Conservation (phyloP, 1,140 invertebrate species). For the Linepithema humile region DNA sequence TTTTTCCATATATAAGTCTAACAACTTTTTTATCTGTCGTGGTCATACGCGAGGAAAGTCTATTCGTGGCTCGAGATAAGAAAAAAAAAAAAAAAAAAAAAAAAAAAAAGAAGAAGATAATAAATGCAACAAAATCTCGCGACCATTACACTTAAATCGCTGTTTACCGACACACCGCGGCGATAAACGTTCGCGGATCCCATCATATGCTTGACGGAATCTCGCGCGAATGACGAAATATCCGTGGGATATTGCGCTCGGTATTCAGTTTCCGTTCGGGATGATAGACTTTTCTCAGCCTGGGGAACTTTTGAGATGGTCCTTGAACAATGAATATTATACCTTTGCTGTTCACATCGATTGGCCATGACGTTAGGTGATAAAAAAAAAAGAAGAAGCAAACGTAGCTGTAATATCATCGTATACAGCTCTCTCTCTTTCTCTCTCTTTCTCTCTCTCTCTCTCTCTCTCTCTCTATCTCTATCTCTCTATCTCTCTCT, state of each 20-base stretch:
- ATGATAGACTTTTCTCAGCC: conserved; percentile 83
- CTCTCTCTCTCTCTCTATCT: conserved; percentile 18
- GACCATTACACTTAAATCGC: neutral
- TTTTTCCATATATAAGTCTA: conserved; percentile 72
- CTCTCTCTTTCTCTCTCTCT: conserved; percentile 30
- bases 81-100: neutral
- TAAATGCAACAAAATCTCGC: neutral
- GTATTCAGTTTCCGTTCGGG: neutral
- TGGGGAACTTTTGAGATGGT: conserved; percentile 99
- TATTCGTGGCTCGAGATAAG: conserved; percentile 62
- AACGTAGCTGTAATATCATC: conserved; percentile 52
- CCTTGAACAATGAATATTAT: conserved; percentile 88
- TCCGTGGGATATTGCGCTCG: neutral
- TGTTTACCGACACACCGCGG: conserved; percentile 1
- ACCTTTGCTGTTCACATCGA: conserved; percentile 53
- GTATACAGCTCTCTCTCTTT: conserved; percentile 58
- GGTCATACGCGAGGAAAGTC: conserved; percentile 78
- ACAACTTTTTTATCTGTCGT: conserved; percentile 74
- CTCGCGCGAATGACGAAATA: conserved; percentile 38
- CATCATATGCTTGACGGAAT: neutral
- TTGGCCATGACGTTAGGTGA: conserved; percentile 70
- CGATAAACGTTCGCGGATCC: neutral
- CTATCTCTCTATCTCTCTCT: conserved; percentile 52
- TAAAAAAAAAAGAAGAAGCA: too few species aligned
- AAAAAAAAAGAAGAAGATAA: neutral